Conservation (phyloP, 2,797 vertebrate species). For the Platyrinchus mystaceus region DNA sequence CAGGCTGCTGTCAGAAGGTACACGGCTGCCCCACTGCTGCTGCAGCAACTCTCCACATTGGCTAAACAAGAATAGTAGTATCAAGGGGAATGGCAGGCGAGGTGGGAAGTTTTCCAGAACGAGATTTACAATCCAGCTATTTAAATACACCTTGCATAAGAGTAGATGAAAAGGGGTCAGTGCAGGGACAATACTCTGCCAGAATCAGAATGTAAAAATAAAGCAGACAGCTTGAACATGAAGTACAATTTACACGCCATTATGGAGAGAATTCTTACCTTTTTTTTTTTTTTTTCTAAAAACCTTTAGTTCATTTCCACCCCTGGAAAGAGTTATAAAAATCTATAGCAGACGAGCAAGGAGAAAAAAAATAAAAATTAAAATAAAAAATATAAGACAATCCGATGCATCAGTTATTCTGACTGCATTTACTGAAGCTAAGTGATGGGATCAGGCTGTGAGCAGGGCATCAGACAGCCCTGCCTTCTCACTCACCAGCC, state of each 20-base stretch:
- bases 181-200: not conserved
- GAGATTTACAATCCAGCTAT: slow-evolving; percentile 35
- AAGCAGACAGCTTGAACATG: not conserved
- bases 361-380: not conserved
- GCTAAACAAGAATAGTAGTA: not conserved
- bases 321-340: not conserved
- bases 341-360: not conserved
- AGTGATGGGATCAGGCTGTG: not conserved
- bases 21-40: not conserved
- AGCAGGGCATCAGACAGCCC: not conserved
- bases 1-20: not conserved
- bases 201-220: slow-evolving; percentile 9
- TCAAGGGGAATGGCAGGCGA: not conserved
- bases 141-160: slow-evolving; percentile 50
- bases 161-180: slow-evolving; percentile 35
- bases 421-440: not conserved
- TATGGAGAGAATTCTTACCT: not conserved
- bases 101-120: slow-evolving; percentile 3
- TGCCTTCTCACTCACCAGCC: no score
- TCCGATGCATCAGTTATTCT: not conserved
- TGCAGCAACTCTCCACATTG: not conserved
- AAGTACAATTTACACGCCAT: not conserved
- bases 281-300: not conserved
- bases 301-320: not conserved
- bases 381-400: not conserved